phyloP scores from a whole-genome alignment of 2,113 vertebrate species.

The Nipponia nippon region DNA sequence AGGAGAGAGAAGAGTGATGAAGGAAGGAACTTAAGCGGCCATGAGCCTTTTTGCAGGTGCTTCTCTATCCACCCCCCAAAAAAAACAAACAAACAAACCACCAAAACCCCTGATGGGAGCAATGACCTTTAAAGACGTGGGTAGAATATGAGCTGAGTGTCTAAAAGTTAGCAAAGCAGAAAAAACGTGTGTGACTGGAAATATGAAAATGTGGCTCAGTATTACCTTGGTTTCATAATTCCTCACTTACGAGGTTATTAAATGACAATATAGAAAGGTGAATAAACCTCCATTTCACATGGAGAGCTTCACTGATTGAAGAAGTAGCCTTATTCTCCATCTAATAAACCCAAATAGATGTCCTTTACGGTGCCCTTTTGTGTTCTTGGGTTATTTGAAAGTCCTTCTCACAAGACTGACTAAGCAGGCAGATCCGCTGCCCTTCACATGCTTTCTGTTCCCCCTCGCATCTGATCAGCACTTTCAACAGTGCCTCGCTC shows the following conservation, averaged over 20 bases:
- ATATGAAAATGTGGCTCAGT: background rate
- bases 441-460: background rate
- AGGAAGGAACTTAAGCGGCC: background rate
- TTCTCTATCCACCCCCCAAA: background rate
- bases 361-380: background rate
- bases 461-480: background rate
- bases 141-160: constrained; percentile 15
- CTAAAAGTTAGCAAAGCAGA: constrained; percentile 62
- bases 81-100: background rate
- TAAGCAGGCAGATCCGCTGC: background rate
- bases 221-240: constrained; percentile 24
- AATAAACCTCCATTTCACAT: background rate
- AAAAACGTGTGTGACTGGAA: constrained; percentile 29
- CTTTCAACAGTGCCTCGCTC: background rate
- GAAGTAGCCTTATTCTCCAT: background rate
- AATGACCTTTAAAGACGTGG: constrained; percentile 53
- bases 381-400: background rate
- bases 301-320: background rate
- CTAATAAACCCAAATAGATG: background rate
- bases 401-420: background rate
- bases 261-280: background rate
- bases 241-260: background rate
- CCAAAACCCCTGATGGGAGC: background rate
- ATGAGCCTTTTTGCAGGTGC: background rate
- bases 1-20: background rate